These are phyloP conservation scores for Noctilio leporinus DNA, from an alignment of 2,113 vertebrate genomes.

Conservation along the genomic window DNA sequence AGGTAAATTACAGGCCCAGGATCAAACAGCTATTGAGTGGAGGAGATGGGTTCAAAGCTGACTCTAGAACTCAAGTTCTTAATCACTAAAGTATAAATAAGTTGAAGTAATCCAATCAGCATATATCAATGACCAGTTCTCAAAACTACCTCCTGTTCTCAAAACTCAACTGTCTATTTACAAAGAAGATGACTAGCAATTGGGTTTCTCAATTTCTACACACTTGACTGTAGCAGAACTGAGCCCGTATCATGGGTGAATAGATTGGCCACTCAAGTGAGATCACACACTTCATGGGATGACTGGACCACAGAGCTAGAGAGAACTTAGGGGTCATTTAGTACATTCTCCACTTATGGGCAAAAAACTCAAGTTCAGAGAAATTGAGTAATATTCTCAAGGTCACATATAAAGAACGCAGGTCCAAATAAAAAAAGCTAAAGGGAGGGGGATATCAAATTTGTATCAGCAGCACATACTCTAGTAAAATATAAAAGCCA, in stretches of 20 bases:
- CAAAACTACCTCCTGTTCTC: not conserved
- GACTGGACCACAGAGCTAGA: not conserved
- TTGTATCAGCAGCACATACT: not conserved
- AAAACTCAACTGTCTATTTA: not conserved
- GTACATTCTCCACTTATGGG: not conserved
- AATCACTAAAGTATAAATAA: not conserved
- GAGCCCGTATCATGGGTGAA: not conserved
- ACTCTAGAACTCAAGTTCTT: not conserved
- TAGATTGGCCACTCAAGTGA: not conserved
- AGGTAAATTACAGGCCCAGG: not conserved
- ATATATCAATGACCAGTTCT: not conserved
- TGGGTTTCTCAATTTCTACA: not conserved
- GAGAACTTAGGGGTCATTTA: not conserved
- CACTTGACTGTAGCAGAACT: not conserved
- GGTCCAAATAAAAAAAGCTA: not conserved
- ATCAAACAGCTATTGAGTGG: not conserved
- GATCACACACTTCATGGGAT: not conserved
- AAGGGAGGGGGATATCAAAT: not conserved
- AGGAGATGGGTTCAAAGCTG: not conserved
- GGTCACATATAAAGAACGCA: not conserved
- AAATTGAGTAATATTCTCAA: not conserved
- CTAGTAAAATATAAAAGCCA: not conserved
- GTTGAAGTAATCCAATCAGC: not conserved
- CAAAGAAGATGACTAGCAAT: not conserved
- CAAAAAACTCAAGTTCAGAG: not conserved